These are phyloP conservation scores for Drosophila anceps DNA, from an alignment of 2,888 invertebrate species.

Conservation along the genomic window DNA sequence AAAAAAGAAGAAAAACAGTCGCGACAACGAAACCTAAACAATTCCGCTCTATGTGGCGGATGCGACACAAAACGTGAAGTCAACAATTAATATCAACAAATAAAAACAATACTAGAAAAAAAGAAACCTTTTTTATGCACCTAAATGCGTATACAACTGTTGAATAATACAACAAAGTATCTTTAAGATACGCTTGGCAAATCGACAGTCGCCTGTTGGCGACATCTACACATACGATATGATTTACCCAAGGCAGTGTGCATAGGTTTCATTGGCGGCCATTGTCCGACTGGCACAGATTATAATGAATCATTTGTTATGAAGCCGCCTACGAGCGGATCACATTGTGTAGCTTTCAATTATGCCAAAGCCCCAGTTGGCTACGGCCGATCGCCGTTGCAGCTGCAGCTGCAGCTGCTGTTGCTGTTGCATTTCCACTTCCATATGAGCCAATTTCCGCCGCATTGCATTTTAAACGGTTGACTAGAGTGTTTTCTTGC, in stretches of 20 bases:
- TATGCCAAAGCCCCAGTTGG: constrained; percentile 19
- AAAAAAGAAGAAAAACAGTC: constrained; percentile 12
- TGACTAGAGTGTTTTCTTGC: not conserved
- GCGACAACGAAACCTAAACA: constrained; percentile 49
- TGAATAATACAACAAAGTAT: constrained; percentile 13
- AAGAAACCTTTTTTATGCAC: not conserved
- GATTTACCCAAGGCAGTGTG: constrained; percentile 34
- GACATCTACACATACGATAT: not conserved
- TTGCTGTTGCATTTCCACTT: constrained; percentile 16
- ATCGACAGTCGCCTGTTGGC: constrained; percentile 31
- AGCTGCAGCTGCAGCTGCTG: constrained; percentile 4
- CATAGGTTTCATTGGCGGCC: constrained; percentile 20
- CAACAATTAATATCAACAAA: constrained; percentile 57
- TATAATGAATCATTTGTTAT: constrained; percentile 37
- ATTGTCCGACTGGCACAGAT: constrained; percentile 53
- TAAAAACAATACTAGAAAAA: constrained; percentile 25
- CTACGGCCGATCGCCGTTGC: constrained; percentile 8
- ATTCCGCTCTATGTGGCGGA: constrained; percentile 52
- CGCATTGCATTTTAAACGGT: constrained; percentile 51
- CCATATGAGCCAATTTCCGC: constrained; percentile 28
- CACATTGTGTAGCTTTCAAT: constrained; percentile 47
- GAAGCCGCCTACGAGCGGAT: constrained; percentile 27
- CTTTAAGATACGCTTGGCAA: constrained; percentile 43
- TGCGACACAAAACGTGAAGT: constrained; percentile 56
- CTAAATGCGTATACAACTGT: not conserved